phyloP scores from a whole-genome alignment of 1,140 invertebrate species.

The Streblospio benedicti region DNA sequence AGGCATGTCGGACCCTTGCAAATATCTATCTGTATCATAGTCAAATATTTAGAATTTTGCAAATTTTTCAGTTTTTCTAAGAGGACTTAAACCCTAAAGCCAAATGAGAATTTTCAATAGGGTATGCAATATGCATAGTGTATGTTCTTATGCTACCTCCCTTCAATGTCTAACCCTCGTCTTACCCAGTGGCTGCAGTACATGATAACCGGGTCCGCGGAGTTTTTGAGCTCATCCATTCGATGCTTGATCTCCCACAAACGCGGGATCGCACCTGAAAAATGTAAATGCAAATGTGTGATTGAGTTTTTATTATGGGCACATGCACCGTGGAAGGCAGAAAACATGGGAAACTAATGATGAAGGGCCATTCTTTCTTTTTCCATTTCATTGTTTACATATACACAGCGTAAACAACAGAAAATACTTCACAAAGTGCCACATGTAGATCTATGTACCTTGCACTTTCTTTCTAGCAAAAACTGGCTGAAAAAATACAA shows the following conservation, averaged over 20 bases:
- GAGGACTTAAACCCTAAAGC: too few species aligned
- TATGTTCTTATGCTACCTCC: too few species aligned
- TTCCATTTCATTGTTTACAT: slow-evolving; percentile 50
- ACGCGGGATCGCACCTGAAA: slow-evolving; percentile 53
- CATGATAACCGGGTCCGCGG: slow-evolving; percentile 51
- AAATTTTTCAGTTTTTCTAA: too few species aligned
- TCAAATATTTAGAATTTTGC: too few species aligned
- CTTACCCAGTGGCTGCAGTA: slow-evolving; percentile 30
- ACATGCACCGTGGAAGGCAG: slow-evolving; percentile 48
- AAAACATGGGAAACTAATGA: slow-evolving; percentile 48
- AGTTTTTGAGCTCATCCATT: slow-evolving; percentile 50
- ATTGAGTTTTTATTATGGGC: slow-evolving; percentile 47
- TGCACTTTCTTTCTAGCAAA: too few species aligned
- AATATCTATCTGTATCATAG: too few species aligned
- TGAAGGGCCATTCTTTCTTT: slow-evolving; percentile 47
- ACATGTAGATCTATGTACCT: slow-evolving; percentile 44
- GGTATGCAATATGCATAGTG: too few species aligned
- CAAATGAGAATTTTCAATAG: too few species aligned
- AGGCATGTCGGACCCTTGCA: too few species aligned
- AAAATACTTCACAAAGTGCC: slow-evolving; percentile 46
- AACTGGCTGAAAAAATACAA: too few species aligned
- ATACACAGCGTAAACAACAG: slow-evolving; percentile 44
- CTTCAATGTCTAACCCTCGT: too few species aligned
- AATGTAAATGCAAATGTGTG: slow-evolving; percentile 49
- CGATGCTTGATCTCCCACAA: slow-evolving; percentile 52